Base-by-base conservation (phyloP, 2,888 invertebrate genomes). In the Xylocampa areola region DNA sequence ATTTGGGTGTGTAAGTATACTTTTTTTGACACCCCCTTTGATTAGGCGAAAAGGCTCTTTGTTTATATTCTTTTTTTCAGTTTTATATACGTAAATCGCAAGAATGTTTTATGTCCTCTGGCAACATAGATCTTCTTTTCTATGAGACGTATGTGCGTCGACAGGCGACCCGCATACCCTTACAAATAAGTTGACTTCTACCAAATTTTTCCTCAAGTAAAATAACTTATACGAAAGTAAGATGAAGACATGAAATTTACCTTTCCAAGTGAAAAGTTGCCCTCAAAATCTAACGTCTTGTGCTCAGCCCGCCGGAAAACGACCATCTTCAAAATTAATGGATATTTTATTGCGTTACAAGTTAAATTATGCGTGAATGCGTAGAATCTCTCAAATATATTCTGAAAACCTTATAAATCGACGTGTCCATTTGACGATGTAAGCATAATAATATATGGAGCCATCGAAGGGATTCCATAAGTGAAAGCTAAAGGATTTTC, bases 281-380 rank as follows among this genome's bases (percentile, higher is more conserved):
- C 81, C 80, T 78, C 79, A 84, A 84, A 81, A 82, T 84, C 79
- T 76, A 82, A 86, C 85, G 81, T 85, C 85, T 86, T 80, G 69
- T 79, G 89, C 75, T 87, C 91, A 88, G 69, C 79, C 79, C 80
- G 61, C 77, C 82, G 89, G 90, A 92, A 92, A 92, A 93, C 92
- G 86, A 87, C 87, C 87, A 88, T 90, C 89, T 86, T 84, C 83
- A 84, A 86, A 89, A 90, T 92, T 92, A 93, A 93, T 93, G 92
- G 92, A 90, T 89, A 89, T 91, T 91, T 89, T 87, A 91, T 91
- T 90, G 86, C 89, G 88, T 89, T 84, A 85, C 83, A 81, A 82
- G 91, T 88, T 90, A 91, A 92, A 93, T 93, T 90, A 89, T 82
- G 89, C 91, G 90, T 90, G 83, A 89, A 90, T 81, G 73, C 76